Conservation (phyloP, 2,113 vertebrate genomes). For the Menidia beryllina region DNA sequence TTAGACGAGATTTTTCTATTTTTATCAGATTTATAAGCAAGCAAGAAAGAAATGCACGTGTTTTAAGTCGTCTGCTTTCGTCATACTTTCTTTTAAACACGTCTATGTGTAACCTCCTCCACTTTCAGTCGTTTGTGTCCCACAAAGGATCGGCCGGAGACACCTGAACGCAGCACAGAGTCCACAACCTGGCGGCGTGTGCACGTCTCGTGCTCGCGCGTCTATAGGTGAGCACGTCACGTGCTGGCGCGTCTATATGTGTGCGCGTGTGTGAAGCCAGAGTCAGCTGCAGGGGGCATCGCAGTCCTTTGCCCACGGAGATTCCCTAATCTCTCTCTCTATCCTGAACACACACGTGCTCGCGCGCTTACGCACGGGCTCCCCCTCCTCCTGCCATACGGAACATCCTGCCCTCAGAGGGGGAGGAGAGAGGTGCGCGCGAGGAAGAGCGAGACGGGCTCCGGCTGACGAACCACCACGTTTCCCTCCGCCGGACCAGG, state of each 20-base stretch:
- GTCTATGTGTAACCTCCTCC: too few species aligned
- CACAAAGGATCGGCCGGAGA: too few species aligned
- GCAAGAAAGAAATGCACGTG: too few species aligned
- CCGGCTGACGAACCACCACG: conserved; percentile 71
- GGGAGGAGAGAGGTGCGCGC: conserved; percentile 67
- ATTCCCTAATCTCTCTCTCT: conserved; percentile 17
- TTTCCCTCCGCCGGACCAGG: conserved; percentile 52
- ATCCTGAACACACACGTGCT: conserved; percentile 23
- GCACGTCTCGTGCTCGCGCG: background rate
- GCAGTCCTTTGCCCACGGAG: conserved; percentile 57
- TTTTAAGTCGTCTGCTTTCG: too few species aligned
- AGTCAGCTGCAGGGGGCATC: conserved; percentile 83
- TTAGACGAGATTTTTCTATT: too few species aligned
- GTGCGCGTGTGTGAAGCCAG: conserved; percentile 50
- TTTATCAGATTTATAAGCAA: too few species aligned
- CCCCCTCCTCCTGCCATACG: conserved; percentile 71
- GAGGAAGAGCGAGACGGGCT: conserved; percentile 56
- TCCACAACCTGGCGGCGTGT: background rate
- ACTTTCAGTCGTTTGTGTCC: too few species aligned
- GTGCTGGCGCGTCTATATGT: background rate
- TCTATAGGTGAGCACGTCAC: too few species aligned
- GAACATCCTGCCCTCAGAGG: conserved; percentile 79
- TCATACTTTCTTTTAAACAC: too few species aligned
- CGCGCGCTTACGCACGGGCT: conserved; percentile 15
- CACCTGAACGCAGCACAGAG: too few species aligned